Conservation (phyloP, 2,888 invertebrate genomes). For the Nysson spinosus region DNA sequence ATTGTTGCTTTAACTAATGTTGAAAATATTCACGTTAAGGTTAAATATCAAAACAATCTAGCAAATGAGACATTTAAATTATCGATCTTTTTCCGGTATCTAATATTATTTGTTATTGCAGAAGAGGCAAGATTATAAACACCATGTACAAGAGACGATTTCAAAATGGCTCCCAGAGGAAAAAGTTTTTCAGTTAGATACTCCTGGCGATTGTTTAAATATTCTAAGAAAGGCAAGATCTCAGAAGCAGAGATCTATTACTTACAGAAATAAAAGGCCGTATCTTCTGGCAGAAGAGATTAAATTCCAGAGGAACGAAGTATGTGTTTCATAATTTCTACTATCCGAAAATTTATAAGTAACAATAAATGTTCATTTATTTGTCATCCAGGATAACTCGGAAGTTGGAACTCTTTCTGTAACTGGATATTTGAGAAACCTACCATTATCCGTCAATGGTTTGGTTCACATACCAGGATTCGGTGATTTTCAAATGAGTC, state of each 20-base stretch:
- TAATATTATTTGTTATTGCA: too few species aligned
- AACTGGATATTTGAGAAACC: constrained; percentile 92
- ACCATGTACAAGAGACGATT: constrained; percentile 82
- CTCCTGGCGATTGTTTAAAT: constrained; percentile 86
- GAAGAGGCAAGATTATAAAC: constrained; percentile 84
- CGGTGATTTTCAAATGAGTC: constrained; percentile 94
- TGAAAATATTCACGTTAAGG: constrained; percentile 85
- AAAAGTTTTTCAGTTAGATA: constrained; percentile 88
- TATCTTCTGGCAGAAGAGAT: constrained; percentile 91
- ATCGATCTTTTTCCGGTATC: too few species aligned
- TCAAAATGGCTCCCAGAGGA: constrained; percentile 89
- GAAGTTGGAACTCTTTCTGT: constrained; percentile 86
- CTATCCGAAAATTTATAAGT: neutral
- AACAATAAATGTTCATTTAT: constrained; percentile 6
- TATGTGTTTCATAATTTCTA: constrained; percentile 50
- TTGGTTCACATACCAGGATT: constrained; percentile 94
- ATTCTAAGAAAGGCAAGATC: constrained; percentile 87
- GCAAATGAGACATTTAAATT: too few species aligned
- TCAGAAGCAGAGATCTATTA: constrained; percentile 87
- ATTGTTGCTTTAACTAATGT: constrained; percentile 86
- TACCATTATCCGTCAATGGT: constrained; percentile 90
- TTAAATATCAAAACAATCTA: too few species aligned
- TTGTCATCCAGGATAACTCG: constrained; percentile 61
- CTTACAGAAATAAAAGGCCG: constrained; percentile 88
- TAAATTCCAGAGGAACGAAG: constrained; percentile 81